Base-by-base conservation (phyloP, 2,113 vertebrate species). In the Accipiter cooperii region DNA sequence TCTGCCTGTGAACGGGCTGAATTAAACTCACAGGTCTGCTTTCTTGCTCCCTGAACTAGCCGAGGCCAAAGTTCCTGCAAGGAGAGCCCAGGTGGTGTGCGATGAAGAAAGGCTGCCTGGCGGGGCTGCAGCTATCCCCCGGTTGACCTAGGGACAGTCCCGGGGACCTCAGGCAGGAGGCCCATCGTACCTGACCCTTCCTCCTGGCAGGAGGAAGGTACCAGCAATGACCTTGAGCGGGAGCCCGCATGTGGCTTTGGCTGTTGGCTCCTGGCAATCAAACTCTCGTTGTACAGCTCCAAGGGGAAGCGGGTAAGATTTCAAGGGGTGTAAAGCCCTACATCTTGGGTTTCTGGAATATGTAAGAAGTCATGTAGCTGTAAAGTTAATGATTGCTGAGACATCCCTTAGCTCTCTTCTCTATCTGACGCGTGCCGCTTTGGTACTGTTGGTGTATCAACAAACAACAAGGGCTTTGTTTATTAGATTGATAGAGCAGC, bases 301-400 rank as follows among this genome's bases (percentile, higher is more conserved):
- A 51, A 8, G 33, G 25, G 44, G 44, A 34, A 64, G 57, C 79
- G 4, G 9, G 10, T 28, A n/a, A 70, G 58, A 65, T 73, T 88
- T 85, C 8, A 5, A 64, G 16, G 44, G 38, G 33, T 21, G 7
- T 69, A 86, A 90, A 38, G 16, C 21, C 34, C 8, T 33, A 8
- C 13, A 5, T 73, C 47, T 91, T 0, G 0, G 10, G 14, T 63
- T 89, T 93, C 61, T 69, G 63, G 40, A 76, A 25, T 66, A 10
- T 34, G 26, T 84, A 28, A 93, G 60, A 82, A 81, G 52, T 64
- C 13, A 4, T 36, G 40, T 71, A 69, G 57, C 74, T 93, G 52
- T 83, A 38, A 90, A 80, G 66, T 69, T 93, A 69, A 79, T 70
- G 34, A 77, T 70, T 84, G 38, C 55, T 63, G 58, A 90, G 68